Evolutionary conservation across 1,140 invertebrate genomes (phyloP).

Genomic region (Manduca sexta): DNA sequence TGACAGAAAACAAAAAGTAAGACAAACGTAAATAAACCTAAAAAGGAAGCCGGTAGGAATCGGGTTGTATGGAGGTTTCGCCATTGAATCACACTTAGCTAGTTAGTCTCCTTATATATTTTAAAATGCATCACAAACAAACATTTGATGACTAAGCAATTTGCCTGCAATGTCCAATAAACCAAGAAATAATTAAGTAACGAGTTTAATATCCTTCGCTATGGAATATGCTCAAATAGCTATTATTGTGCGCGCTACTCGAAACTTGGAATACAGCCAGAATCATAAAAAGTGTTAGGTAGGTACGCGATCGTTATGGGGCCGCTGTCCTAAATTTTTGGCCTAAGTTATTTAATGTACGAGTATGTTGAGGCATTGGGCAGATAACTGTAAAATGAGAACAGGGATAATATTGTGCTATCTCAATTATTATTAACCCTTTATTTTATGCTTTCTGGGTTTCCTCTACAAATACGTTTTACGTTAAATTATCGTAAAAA

Average conservation of each 20-base stretch:
- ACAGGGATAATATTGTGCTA: no score
- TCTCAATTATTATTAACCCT: no score
- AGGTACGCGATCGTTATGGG: conserved; percentile 37
- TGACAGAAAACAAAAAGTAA: no score
- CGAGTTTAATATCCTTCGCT: conserved; percentile 6
- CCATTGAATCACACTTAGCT: no score
- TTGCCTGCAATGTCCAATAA: neutral
- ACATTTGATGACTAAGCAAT: no score
- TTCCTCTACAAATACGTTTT: neutral
- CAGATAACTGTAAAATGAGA: no score
- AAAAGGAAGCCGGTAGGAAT: no score
- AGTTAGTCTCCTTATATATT: no score
- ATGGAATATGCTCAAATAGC: conserved; percentile 35
- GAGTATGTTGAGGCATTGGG: neutral
- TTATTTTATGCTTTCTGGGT: no score
- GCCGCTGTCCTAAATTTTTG: conserved; percentile 46
- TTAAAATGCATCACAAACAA: no score
- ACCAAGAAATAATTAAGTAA: neutral
- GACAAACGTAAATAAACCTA: no score
- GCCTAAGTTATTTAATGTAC: conserved; percentile 41
- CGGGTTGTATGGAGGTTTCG: no score
- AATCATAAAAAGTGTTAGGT: conserved; percentile 37
- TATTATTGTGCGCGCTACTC: conserved; percentile 29
- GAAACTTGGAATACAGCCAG: conserved; percentile 55
- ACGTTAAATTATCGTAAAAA: neutral